phyloP scores from a whole-genome alignment of 2,113 vertebrate genomes.

The Pituophis catenifer region DNA sequence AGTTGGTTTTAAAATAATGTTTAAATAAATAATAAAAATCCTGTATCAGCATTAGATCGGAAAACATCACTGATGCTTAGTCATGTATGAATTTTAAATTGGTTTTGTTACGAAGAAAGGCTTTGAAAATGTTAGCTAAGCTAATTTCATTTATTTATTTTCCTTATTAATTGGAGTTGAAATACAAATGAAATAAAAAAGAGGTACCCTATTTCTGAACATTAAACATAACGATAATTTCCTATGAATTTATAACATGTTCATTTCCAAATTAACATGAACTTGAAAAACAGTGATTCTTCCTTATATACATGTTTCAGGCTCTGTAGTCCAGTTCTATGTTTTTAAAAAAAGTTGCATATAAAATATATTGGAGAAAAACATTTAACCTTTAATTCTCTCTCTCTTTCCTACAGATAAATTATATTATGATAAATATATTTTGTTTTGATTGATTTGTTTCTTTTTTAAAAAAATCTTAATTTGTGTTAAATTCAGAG shows the following conservation, averaged over 20 bases:
- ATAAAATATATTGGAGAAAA: background rate
- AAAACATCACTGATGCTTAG: background rate
- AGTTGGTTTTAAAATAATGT: background rate
- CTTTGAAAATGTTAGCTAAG: background rate
- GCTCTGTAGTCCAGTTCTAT: background rate
- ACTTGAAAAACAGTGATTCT: background rate
- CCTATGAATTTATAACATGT: background rate
- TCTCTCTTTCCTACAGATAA: background rate
- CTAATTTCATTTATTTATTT: background rate
- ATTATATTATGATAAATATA: background rate
- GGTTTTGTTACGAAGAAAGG: background rate
- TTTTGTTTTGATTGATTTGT: background rate
- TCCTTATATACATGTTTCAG: background rate
- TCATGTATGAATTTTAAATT: background rate
- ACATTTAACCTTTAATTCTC: background rate
- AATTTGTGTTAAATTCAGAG: slow-evolving; percentile 34
- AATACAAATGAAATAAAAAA: background rate
- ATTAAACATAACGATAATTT: background rate
- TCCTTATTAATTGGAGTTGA: background rate
- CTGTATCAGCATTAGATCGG: background rate
- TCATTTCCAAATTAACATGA: background rate
- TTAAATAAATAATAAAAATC: background rate
- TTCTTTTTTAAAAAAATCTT: background rate
- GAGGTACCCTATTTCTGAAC: background rate
- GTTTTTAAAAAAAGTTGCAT: background rate